Percentiles rank a stretch among this genome's conserved stretches.
These are phyloP conservation scores for Penaeus vannamei DNA, from an alignment of 1,140 invertebrate genomes.

Conservation along the genomic window DNA sequence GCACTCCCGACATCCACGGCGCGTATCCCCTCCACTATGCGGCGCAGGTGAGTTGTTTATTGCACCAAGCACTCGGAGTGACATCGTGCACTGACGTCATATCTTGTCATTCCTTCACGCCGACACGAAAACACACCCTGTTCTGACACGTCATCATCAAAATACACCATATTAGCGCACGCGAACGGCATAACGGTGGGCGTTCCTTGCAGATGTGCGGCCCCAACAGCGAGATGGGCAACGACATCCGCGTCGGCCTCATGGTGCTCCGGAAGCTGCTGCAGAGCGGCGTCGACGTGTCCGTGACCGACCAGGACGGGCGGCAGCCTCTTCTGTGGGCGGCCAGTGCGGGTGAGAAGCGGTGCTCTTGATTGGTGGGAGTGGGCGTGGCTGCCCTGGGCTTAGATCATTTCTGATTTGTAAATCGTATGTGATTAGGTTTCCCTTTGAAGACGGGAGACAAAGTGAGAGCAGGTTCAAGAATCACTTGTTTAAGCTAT, in stretches of 20 bases:
- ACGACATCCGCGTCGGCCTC: conserved; percentile 76
- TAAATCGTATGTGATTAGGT: no score
- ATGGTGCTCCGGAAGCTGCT: conserved; percentile 89
- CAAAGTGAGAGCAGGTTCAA: no score
- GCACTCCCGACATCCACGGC: conserved; percentile 91
- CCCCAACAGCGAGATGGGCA: conserved; percentile 75
- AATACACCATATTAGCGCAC: no score
- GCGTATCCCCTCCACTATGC: conserved; percentile 97
- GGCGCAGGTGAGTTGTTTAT: conserved; percentile 89
- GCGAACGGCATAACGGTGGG: no score
- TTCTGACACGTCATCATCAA: no score
- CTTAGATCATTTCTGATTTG: no score
- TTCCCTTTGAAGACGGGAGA: no score
- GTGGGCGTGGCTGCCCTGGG: no score
- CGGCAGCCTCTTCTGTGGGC: conserved; percentile 96
- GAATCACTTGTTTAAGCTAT: no score
- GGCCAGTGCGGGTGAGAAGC: conserved; percentile 85
- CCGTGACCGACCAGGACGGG: conserved; percentile 91
- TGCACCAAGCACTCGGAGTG: not conserved
- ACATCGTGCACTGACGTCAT: no score
- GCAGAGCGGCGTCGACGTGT: conserved; percentile 83
- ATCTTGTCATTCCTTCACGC: no score
- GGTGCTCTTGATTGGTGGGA: not conserved
- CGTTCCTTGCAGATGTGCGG: conserved; percentile 66
- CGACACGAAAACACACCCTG: no score